phyloP scores from a whole-genome alignment of 1,140 invertebrate genomes.

The Mactra quadrangularis region DNA sequence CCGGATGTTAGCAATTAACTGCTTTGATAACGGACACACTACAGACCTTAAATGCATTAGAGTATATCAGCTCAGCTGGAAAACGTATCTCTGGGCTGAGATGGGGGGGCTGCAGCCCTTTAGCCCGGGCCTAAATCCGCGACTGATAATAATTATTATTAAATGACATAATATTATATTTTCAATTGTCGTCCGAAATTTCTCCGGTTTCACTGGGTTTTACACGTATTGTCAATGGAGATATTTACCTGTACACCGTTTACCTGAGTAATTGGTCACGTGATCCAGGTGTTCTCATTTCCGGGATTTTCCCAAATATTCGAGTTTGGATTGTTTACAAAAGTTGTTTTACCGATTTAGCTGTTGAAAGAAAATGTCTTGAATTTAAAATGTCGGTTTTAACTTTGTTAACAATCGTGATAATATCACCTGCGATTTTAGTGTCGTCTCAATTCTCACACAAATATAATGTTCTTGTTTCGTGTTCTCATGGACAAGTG shows the following conservation, averaged over 20 bases:
- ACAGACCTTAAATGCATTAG: too few relatives aligned
- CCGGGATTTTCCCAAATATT: constrained; percentile 6
- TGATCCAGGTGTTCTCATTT: background rate
- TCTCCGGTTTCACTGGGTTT: too few relatives aligned
- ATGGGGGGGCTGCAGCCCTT: too few relatives aligned
- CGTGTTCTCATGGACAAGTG: constrained; percentile 34
- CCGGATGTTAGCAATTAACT: too few relatives aligned
- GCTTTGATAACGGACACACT: too few relatives aligned
- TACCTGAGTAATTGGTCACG: constrained; percentile 22
- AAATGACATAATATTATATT: too few relatives aligned
- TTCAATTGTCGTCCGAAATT: too few relatives aligned
- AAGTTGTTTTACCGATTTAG: background rate
- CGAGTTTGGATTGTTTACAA: background rate
- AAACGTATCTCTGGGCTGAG: too few relatives aligned
- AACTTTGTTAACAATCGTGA: background rate
- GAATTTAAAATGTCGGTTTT: background rate
- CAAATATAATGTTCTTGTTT: constrained; percentile 46
- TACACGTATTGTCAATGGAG: too few relatives aligned
- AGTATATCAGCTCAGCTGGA: too few relatives aligned
- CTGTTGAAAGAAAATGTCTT: background rate
- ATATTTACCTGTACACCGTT: constrained; percentile 19
- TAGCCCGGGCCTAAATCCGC: too few relatives aligned
- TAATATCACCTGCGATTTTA: background rate
- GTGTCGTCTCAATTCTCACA: background rate
- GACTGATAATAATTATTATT: too few relatives aligned